A percentile compares a stretch with the other conserved stretches of the same genome.
These are phyloP conservation scores for Eupithecia vulgata DNA, from an alignment of 2,888 invertebrate species.

Conservation along the genomic window DNA sequence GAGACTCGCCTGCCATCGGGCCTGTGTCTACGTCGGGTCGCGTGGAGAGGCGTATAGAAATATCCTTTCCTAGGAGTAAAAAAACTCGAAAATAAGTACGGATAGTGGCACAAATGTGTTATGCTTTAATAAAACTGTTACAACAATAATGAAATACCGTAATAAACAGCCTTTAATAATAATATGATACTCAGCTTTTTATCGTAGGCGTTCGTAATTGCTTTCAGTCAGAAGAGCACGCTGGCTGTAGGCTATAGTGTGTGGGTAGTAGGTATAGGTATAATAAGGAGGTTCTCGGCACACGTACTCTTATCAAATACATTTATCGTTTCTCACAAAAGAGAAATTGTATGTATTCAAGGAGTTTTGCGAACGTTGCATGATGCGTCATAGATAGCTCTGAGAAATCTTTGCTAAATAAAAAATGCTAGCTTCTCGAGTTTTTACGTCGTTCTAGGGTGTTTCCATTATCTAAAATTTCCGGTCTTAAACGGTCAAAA, in stretches of 20 bases:
- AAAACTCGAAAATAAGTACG: background rate
- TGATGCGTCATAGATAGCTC: conserved; percentile 35
- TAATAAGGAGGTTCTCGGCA: conserved; percentile 34
- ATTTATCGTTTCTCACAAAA: conserved; percentile 37
- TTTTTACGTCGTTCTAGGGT: background rate
- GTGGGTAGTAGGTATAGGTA: background rate
- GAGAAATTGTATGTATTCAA: conserved; percentile 37
- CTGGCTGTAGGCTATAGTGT: background rate
- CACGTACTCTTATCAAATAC: conserved; percentile 31
- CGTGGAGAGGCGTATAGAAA: background rate
- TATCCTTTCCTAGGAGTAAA: background rate
- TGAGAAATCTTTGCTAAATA: conserved; percentile 19
- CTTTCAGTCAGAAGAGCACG: conserved; percentile 15
- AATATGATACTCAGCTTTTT: conserved; percentile 12
- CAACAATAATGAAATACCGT: background rate
- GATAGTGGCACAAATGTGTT: background rate
- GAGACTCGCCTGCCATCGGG: background rate
- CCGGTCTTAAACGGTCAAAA: background rate
- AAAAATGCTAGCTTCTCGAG: background rate
- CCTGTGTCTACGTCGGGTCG: background rate
- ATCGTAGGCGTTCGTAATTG: conserved; percentile 30
- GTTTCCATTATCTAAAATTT: background rate
- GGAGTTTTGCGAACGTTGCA: conserved; percentile 37
- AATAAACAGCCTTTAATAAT: background rate
- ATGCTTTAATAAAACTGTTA: background rate